Evolutionary conservation across 2,888 invertebrate genomes (phyloP), one percentile per base, ranked within the genome.

Genomic region (Stictocephala bisonia): DNA sequence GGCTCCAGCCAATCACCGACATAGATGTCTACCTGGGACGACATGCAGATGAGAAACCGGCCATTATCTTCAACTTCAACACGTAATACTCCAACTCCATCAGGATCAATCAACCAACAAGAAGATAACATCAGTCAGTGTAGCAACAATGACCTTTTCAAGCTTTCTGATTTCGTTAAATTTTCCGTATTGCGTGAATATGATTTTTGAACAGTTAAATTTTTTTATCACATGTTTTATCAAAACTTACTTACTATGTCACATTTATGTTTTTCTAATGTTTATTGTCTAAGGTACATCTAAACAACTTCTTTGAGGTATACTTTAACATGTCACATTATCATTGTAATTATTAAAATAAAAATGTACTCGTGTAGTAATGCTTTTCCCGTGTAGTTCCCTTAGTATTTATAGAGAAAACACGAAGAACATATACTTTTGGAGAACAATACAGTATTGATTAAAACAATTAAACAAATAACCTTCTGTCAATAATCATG

Each of bases 41-140:
- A 50, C 50, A 50, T 50, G 50, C 20, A 50, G 50, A 50, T 50
- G 50, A 20, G 50, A n/a, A 50, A 50, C 20, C 50, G 15, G 22
- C 24, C 50, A n/a, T 50, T 24, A 50, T 50, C 18, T 6, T 50
- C 20, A 20, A 50, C 50, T 50, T 50, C 50, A 50, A 3, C 50
- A 50, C 50, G 44, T 44, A 13, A 13, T 44, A 44, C 44, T 13
- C 13, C 44, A 44, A 44, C 44, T n/a, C n/a, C n/a, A 44, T 18
- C 44, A 44, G n/a, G 44, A 44, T 3, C 44, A 44, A 44, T 44
- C 44, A n/a, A 44, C 18, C 15, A 44, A 44, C 44, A 4, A 18
- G 18, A 44, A 15, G 44, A 44, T 44, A 18, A 44, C 4, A 7
- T 13, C 4, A 44, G 13, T 44, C 15, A 44, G 18, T 15, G 3